Percentiles rank a stretch among this genome's conserved stretches.
Conservation (phyloP, 2,113 vertebrate genomes). For the Columba livia region DNA sequence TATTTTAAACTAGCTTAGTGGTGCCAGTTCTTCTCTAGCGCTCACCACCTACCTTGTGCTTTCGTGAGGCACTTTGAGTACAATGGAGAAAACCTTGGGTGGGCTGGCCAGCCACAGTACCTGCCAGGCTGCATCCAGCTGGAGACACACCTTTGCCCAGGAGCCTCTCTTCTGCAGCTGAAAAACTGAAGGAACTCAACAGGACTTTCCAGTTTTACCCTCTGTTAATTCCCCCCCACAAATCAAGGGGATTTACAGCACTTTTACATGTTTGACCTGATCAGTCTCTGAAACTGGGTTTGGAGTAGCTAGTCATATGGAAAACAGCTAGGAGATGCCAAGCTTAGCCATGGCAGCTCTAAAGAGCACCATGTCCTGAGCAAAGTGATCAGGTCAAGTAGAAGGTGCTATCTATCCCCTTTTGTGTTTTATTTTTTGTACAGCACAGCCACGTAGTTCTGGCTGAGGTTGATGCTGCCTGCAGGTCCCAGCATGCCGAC, state of each 20-base stretch:
- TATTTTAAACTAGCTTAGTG: neutral
- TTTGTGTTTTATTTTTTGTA: rapidly evolving
- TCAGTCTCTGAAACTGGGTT: neutral
- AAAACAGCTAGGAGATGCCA: neutral
- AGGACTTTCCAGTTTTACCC: neutral
- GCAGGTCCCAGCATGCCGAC: neutral
- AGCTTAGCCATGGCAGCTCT: neutral
- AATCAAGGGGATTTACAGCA: neutral
- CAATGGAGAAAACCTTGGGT: neutral
- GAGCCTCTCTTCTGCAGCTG: neutral
- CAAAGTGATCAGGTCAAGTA: neutral
- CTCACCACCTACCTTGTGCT: neutral
- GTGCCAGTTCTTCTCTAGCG: neutral
- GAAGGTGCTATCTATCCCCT: neutral
- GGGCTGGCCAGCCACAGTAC: neutral
- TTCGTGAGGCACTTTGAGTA: neutral
- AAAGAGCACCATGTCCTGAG: neutral
- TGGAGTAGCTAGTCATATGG: neutral
- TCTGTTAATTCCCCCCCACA: neutral
- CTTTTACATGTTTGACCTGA: rapidly evolving
- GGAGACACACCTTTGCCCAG: neutral
- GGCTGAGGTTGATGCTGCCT: neutral
- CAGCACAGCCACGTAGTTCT: rapidly evolving
- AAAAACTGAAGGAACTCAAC: neutral
- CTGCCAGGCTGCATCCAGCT: neutral